Conservation (phyloP, 2,797 vertebrate species). For the Ataeniobius toweri region DNA sequence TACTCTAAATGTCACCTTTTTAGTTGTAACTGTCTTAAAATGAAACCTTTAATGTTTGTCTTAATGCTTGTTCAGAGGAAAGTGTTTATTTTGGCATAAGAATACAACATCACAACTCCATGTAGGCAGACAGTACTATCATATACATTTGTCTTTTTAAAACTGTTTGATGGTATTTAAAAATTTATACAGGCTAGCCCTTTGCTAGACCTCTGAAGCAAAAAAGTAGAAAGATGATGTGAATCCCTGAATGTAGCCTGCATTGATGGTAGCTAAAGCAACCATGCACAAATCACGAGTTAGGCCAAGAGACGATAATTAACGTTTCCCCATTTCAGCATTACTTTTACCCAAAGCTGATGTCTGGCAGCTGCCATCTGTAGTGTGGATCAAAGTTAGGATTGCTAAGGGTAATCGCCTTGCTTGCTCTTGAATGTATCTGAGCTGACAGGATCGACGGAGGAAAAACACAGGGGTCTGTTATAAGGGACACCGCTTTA, state of each 20-base stretch:
- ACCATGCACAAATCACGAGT: conserved; percentile 35
- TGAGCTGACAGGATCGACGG: conserved; percentile 78
- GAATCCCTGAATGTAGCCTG: conserved; percentile 13
- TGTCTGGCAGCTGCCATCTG: conserved; percentile 76
- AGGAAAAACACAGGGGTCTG: conserved; percentile 79
- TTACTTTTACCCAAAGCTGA: conserved; percentile 75
- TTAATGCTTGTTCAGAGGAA: neutral
- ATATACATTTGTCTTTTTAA: neutral
- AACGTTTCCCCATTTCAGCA: conserved; percentile 61
- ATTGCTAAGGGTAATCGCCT: conserved; percentile 72
- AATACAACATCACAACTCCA: neutral
- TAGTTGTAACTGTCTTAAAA: too few relatives aligned
- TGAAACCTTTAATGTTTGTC: neutral
- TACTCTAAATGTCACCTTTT: neutral
- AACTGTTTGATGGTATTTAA: neutral
- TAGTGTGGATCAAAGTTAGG: conserved; percentile 69
- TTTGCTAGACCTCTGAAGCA: neutral
- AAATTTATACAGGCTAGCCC: neutral
- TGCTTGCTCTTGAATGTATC: conserved; percentile 72
- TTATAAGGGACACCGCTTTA: conserved; percentile 78
- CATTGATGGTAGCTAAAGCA: conserved; percentile 18
- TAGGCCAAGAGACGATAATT: conserved; percentile 52
- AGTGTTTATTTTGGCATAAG: neutral
- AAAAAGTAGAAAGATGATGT: conserved; percentile 31
- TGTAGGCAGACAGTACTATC: neutral